Base-by-base conservation (phyloP, 2,113 vertebrate genomes). In the Camelus bactrianus region DNA sequence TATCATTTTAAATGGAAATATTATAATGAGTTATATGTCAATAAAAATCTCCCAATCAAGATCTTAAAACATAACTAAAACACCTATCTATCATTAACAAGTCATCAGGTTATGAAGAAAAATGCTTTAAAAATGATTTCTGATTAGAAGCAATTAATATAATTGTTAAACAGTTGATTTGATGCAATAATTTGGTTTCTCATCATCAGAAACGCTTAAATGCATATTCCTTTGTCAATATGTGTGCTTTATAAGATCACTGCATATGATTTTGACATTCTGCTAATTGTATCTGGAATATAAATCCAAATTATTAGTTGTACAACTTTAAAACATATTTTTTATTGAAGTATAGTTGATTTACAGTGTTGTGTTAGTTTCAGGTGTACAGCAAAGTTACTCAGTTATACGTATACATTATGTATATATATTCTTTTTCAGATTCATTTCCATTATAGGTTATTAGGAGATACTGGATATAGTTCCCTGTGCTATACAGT, bases 1-100 rank as follows among this genome's bases (percentile, higher is more conserved):
- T 89, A 93, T 94, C 1, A 89, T 83, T 96, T 96, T 65, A 93
- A 96, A 42, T 72, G 75, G 30, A 93, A 95, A 89, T 72, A 91
- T 88, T 85, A 84, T 56, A 84, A 46, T 96, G 42, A 13, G 35
- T 64, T 91, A 65, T 30, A 30, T 94, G 32, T 50, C 80, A 95
- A 94, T 64, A 93, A 95, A 91, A 89, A 38, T 94, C 5, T 67
- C 38, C 76, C 52, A 56, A 58, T 62, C 35, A 72, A 62, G 77
- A 58, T 92, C 50, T 79, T 93, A 79, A 95, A 81, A 65, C 26
- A 88, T 80, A 89, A 73, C 42, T n/a, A 46, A 83, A 89, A 56
- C 30, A 80, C 48, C n/a, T 93, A 48, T 26, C 5, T n/a, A 79
- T 85, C 58, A 75, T 79, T 76, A 87, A 72, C 3, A 89, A 70